Conservation (phyloP, 2,113 vertebrate genomes). For the Onychorhynchus coronatus region DNA sequence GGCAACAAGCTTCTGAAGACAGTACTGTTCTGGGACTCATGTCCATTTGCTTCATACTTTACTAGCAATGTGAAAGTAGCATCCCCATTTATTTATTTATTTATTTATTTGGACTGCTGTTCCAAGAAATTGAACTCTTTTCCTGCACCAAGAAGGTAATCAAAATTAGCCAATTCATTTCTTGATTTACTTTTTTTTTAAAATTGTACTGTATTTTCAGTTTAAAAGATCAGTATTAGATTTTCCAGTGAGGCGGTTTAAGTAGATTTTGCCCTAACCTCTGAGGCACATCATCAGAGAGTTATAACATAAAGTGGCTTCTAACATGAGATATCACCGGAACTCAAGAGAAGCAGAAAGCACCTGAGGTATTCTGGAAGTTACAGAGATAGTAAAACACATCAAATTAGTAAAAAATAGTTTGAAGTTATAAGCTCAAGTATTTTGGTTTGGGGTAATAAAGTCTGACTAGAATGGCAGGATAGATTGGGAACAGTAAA, state of each 20-base stretch:
- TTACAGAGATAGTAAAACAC: background rate
- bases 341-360: background rate
- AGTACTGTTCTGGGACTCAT: background rate
- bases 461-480: background rate
- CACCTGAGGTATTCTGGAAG: fast-evolving
- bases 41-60: background rate
- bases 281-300: background rate
- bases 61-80: background rate
- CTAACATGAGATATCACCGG: background rate
- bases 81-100: background rate
- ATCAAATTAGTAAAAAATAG: background rate
- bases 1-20: background rate
- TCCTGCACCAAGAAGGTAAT: background rate
- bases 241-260: background rate
- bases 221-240: background rate
- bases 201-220: fast-evolving
- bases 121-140: background rate
- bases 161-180: background rate
- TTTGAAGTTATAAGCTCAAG: background rate
- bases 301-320: background rate
- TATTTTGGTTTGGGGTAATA: background rate
- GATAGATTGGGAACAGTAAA: background rate
- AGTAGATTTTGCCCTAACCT: background rate
- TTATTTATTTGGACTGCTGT: background rate
- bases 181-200: fast-evolving